Evolutionary conservation across 1,140 invertebrate species (phyloP).

Genomic region (Lepidostoma basale): DNA sequence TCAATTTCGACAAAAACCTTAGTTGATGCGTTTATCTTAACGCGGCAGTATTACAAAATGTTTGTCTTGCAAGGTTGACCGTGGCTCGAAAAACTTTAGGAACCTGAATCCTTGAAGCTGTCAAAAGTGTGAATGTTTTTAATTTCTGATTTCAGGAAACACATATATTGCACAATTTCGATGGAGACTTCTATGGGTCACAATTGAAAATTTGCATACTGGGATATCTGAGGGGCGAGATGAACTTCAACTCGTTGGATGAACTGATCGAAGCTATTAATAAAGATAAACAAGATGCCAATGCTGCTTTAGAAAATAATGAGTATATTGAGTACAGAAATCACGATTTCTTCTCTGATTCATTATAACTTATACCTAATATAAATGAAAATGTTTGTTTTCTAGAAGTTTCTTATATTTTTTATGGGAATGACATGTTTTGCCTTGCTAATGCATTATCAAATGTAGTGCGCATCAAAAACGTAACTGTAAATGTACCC

Average conservation of each 20-base stretch:
- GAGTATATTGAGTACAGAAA: conserved; percentile 30
- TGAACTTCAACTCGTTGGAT: conserved; percentile 80
- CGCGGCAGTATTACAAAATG: no score
- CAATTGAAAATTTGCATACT: conserved; percentile 78
- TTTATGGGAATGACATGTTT: no score
- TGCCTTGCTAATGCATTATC: no score
- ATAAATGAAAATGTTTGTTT: no score
- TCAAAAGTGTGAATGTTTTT: background rate
- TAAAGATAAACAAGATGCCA: conserved; percentile 73
- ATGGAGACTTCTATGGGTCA: conserved; percentile 87
- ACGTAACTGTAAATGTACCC: no score
- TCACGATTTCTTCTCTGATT: conserved; percentile 6
- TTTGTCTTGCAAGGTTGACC: no score
- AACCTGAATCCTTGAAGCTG: no score
- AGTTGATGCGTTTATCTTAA: no score
- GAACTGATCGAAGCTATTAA: conserved; percentile 77
- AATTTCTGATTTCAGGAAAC: conserved; percentile 72
- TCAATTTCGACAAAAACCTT: no score
- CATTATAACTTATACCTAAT: background rate
- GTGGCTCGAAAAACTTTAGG: no score
- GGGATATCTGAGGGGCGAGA: conserved; percentile 84
- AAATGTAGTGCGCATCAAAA: no score
- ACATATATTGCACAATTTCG: conserved; percentile 86
- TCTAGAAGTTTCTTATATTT: no score
- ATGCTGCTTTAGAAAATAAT: conserved; percentile 61